Evolutionary conservation across 2,888 invertebrate species (phyloP).

Genomic region (Thereva unica): DNA sequence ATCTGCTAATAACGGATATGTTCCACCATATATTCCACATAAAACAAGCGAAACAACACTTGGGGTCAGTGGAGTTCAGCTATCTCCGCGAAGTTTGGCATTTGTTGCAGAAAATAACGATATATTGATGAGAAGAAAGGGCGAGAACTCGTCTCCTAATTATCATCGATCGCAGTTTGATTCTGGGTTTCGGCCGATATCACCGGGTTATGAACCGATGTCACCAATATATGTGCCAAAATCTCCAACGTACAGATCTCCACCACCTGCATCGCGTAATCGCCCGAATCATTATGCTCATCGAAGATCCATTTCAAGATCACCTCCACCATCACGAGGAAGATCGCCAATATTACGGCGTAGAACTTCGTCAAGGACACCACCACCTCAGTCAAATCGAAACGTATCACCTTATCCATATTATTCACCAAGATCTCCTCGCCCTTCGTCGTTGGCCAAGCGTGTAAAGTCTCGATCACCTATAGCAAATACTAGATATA

Average conservation of each 20-base stretch:
- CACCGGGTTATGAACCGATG: conserved; percentile 1
- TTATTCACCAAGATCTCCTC: conserved; percentile 21
- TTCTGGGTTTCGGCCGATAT: conserved; percentile 11
- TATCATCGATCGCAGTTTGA: background rate
- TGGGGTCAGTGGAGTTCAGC: conserved; percentile 38
- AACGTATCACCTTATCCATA: conserved; percentile 29
- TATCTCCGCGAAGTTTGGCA: conserved; percentile 44
- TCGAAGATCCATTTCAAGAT: conserved; percentile 29
- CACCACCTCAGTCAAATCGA: conserved; percentile 13
- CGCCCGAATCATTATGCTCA: conserved; percentile 15
- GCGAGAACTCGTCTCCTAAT: conserved; percentile 35
- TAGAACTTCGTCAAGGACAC: conserved; percentile 29
- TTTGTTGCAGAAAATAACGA: conserved; percentile 44
- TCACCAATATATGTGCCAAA: conserved; percentile 21
- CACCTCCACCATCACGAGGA: conserved; percentile 17
- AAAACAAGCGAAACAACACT: conserved; percentile 8
- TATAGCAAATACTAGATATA: conserved; percentile 13
- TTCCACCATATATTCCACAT: conserved; percentile 32
- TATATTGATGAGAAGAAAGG: conserved; percentile 43
- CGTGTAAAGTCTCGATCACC: conserved; percentile 34
- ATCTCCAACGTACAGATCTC: conserved; percentile 36
- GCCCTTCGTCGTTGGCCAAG: background rate
- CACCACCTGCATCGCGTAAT: conserved; percentile 31
- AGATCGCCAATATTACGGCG: conserved; percentile 33
- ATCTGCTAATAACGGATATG: conserved; percentile 27